A percentile compares a stretch with the other conserved stretches of the same genome.
These are phyloP conservation scores for Chondrilla cf. caribensis DNA, from an alignment of 37 sponge, comb jelly and placozoan species.

Conservation along the genomic window DNA sequence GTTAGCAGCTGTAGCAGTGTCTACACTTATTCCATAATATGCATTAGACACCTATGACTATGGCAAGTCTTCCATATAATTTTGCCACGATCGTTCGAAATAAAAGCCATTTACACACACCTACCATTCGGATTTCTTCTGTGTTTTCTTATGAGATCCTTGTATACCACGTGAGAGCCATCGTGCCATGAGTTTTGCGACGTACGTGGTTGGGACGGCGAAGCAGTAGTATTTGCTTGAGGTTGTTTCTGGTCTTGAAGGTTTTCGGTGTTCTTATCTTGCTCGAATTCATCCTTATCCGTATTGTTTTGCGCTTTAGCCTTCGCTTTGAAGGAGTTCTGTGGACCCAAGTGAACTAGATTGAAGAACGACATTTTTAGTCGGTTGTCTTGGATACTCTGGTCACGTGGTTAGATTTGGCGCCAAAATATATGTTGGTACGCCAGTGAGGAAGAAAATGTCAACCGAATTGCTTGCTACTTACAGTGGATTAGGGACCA, in stretches of 20 bases:
- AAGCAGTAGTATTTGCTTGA: background rate
- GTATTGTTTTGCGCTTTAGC: background rate
- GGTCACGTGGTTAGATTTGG: conserved; percentile 19
- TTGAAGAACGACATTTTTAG: conserved; percentile 94
- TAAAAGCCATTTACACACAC: too few relatives aligned
- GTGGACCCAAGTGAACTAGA: conserved; percentile 83
- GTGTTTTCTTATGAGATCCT: conserved; percentile 76
- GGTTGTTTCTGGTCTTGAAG: background rate
- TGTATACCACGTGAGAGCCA: conserved; percentile 73
- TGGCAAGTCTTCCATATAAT: too few relatives aligned
- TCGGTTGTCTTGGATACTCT: background rate
- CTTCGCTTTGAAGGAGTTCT: conserved; percentile 63
- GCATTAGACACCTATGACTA: too few relatives aligned
- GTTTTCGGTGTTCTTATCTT: background rate
- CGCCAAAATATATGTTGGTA: conserved; percentile 25
- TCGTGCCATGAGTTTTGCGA: conserved; percentile 32
- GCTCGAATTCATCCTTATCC: background rate
- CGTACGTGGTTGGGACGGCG: background rate
- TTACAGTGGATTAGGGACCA: conserved; percentile 76
- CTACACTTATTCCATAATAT: too few relatives aligned
- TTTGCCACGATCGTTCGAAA: too few relatives aligned
- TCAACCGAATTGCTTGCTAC: conserved; percentile 79
- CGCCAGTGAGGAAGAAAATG: conserved; percentile 20
- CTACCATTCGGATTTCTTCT: conserved; percentile 72
- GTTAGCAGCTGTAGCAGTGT: too few relatives aligned